Evolutionary conservation across 2,113 vertebrate species (phyloP).

Genomic region (Vireo altiloquus): DNA sequence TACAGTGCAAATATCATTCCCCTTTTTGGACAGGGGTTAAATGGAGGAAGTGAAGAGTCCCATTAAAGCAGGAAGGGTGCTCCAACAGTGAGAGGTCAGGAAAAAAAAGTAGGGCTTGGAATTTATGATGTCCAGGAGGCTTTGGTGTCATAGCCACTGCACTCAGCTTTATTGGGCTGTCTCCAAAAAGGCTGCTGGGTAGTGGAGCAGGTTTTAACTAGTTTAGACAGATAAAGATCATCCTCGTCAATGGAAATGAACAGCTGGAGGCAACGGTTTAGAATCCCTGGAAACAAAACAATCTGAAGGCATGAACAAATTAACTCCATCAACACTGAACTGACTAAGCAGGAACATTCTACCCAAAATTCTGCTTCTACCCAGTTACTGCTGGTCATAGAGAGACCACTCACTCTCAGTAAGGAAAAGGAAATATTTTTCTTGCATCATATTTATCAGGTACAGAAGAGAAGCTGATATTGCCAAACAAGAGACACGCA

Average conservation of each 20-base stretch:
- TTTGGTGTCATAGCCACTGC: conserved; percentile 20
- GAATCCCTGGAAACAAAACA: conserved; percentile 63
- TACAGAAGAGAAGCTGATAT: background rate
- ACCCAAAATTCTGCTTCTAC: background rate
- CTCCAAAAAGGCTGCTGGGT: conserved; percentile 45
- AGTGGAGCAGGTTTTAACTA: conserved; percentile 66
- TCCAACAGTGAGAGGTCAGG: background rate
- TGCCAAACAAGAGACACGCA: background rate
- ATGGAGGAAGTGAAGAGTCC: conserved; percentile 4
- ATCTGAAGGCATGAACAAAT: conserved; percentile 53
- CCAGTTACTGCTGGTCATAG: background rate
- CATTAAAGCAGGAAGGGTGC: conserved; percentile 17
- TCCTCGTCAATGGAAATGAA: conserved; percentile 71
- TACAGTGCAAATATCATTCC: background rate
- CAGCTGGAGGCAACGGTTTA: conserved; percentile 65
- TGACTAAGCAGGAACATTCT: background rate
- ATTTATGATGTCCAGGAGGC: conserved; percentile 60
- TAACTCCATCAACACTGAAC: conserved; percentile 58
- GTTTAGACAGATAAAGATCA: conserved; percentile 74
- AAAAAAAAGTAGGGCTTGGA: conserved; percentile 28
- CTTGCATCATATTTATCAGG: background rate
- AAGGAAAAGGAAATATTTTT: background rate
- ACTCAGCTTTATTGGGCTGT: conserved; percentile 47
- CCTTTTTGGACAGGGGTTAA: background rate
- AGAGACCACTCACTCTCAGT: background rate